phyloP scores from a whole-genome alignment of 2,797 vertebrate genomes.

The Mionectes olivaceus region DNA sequence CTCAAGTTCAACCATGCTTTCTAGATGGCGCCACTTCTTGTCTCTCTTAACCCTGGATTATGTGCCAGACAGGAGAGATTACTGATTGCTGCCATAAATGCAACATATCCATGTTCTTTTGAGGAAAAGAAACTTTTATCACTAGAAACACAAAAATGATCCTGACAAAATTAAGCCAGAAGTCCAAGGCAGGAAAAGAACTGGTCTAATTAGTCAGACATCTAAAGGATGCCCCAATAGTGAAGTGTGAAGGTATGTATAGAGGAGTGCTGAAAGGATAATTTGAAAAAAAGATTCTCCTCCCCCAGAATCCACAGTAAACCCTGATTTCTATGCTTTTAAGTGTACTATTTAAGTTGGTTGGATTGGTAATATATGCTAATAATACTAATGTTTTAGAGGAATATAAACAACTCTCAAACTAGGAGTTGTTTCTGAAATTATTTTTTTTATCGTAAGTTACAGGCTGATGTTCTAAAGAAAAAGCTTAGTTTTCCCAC shows the following conservation, averaged over 20 bases:
- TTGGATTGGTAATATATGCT: neutral
- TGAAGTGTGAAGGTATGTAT: neutral
- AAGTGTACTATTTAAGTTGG: neutral
- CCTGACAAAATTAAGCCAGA: neutral
- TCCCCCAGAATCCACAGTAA: neutral
- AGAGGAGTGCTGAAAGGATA: neutral
- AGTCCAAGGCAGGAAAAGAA: neutral
- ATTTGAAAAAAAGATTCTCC: neutral
- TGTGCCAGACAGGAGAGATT: neutral
- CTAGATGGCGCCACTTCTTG: neutral
- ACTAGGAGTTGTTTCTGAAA: neutral
- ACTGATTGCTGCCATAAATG: neutral
- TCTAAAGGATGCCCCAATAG: neutral
- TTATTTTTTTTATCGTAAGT: neutral
- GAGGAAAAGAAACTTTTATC: neutral
- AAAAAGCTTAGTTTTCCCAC: neutral
- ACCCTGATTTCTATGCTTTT: neutral
- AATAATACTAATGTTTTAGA: neutral
- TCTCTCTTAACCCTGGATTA: neutral
- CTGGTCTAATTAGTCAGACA: neutral
- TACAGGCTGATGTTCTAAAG: neutral
- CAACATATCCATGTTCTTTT: neutral
- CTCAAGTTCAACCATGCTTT: fast-evolving
- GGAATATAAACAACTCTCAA: neutral
- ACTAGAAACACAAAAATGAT: neutral